Evolutionary conservation across 2,113 vertebrate species (phyloP), one percentile per base, ranked within the genome.

Genomic region (Morone saxatilis): DNA sequence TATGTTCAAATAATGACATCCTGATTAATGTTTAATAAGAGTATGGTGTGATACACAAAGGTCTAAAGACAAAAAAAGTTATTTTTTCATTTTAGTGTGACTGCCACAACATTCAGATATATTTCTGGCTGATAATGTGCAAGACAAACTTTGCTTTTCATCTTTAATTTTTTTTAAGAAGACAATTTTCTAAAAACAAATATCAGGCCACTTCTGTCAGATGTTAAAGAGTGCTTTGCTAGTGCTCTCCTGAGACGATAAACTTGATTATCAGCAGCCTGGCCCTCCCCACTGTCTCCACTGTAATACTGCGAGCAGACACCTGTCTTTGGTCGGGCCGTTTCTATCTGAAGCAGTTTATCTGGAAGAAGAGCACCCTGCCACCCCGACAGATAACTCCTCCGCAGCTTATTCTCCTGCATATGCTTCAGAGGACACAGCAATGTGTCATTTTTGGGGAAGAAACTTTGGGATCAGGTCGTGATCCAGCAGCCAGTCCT

Each of bases 261-360:
- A 83, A 69, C 63, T 76, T 88, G 48, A 60, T 80, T 93, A 93
- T 91, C 89, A 88, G 82, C 47, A 47, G 85, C 76, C 81, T 66
- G 50, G 62, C 68, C 53, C 57, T 77, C 71, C 48, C 56, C 31
- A 10, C 25, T 62, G 53, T 83, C 72, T 83, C 74, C 77, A 73
- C 75, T 76, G 38, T 76, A 78, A 84, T 88, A 90, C 71, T 74
- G 76, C 71, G 73, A 81, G 70, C 90, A 70, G 69, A 81, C 69
- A 72, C 60, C 59, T 57, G 86, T 89, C 86, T 84, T 53, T 2
- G 54, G 36, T 63, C 62, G 47, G 65, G 87, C 72, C 45, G 22
- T 76, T 76, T 80, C 71, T 83, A 76, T 83, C 71, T 59, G 56
- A 40, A 72, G 56, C 53, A 45, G 16, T 17, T 20, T 74, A 90